Base-by-base conservation (phyloP, 1,140 invertebrate genomes). In the Phenacoccus solenopsis region DNA sequence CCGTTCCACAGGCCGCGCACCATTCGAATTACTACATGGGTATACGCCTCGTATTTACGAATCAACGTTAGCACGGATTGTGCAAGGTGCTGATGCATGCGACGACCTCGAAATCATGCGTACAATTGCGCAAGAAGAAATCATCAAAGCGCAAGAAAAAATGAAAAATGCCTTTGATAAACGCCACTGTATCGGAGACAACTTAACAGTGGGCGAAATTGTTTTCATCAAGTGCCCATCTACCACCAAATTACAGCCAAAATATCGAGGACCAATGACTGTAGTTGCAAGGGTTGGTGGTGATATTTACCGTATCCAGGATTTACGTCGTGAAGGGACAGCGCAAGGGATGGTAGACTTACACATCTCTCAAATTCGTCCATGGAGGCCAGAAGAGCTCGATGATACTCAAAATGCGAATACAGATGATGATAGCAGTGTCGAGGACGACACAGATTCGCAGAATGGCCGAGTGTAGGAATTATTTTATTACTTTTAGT, bases 181-280 rank as follows among this genome's bases (percentile, higher is more conserved):
- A 27, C n/a, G 10, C 7, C 69, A 61, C 20, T 28, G 25, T 61
- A 2, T 9, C 0, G 28, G 56, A n/a, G 13, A 16, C 7, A 9
- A 57, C 2, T 67, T 61, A n/a, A 16, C 1, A 2, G 13, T 67
- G n/a, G 61, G 61, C 0, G 61, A 70, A 27, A 35, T 70, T 10
- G 30, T 70, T n/a, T 70, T 25, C 5, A 5, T 67, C 2, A 20
- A 59, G 20, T 25, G 22, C 3, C 61, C 61, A 1, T 10, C 16
- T 1, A 20, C 70, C 16, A 67, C 70, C 1, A 70, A 70, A 5
- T 9, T 70, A 0, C 61, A 70, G 22, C 59, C 59, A 1, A 64
- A 49, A 24, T 70, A 49, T 28, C n/a, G 61, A 67, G 32, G 70
- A 30, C 70, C 70, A 20, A 20, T 70, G 30, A 16, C 67, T 0